phyloP scores from a whole-genome alignment of 2,797 vertebrate species.

The Cossypha caffra region DNA sequence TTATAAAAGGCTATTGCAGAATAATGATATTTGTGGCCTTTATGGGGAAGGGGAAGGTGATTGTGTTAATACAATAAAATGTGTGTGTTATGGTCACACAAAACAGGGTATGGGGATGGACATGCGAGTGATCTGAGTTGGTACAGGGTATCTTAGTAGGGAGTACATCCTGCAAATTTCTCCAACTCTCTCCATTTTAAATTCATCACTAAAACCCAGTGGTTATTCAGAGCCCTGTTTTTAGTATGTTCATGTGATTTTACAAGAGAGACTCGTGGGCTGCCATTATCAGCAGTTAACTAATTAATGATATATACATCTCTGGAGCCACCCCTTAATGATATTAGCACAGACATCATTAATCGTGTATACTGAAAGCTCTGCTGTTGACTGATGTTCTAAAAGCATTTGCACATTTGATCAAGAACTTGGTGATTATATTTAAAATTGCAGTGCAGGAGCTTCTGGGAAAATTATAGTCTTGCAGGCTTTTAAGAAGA shows the following conservation, averaged over 20 bases:
- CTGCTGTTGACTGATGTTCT: constrained; percentile 45
- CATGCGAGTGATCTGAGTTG: not conserved
- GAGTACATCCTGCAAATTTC: not conserved
- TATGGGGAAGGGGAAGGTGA: not conserved
- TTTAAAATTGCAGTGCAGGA: constrained; percentile 18
- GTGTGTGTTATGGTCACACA: not conserved
- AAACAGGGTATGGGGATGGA: not conserved
- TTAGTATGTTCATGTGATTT: not conserved
- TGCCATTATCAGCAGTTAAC: constrained; percentile 57
- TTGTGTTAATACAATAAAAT: not conserved
- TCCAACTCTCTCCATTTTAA: not conserved
- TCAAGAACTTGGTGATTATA: constrained; percentile 39
- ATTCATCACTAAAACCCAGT: not conserved
- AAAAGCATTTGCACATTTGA: constrained; percentile 50
- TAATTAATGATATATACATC: constrained; percentile 51
- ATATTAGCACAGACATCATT: constrained; percentile 34
- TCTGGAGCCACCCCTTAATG: constrained; percentile 36
- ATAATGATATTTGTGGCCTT: not conserved
- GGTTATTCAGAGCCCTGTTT: not conserved
- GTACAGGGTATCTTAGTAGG: not conserved
- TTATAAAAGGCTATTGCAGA: not conserved
- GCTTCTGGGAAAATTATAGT: not conserved
- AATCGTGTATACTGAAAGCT: not conserved
- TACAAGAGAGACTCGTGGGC: not conserved
- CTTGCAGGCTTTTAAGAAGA: not conserved